Evolutionary conservation across 2,113 vertebrate species (phyloP).

Genomic region (Gymnogyps californianus): DNA sequence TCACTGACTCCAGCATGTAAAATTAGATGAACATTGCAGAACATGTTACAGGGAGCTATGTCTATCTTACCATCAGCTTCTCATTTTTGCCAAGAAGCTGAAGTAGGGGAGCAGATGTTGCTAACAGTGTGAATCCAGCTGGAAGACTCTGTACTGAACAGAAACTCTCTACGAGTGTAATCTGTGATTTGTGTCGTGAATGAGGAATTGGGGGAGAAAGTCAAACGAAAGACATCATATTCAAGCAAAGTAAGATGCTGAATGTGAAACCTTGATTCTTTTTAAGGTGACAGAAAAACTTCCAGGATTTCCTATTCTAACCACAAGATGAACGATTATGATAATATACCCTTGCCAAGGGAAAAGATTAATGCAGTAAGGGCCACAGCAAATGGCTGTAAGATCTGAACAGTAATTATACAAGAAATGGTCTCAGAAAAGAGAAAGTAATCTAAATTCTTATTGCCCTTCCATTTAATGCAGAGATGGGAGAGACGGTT

Average conservation of each 20-base stretch:
- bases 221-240: not conserved
- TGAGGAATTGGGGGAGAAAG: not conserved
- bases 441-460: not conserved
- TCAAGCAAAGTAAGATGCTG: not conserved
- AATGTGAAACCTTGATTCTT: not conserved
- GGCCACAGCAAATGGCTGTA: not conserved
- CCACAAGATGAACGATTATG: not conserved
- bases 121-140: not conserved
- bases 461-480: not conserved
- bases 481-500: not conserved
- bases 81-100: conserved; percentile 25
- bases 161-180: not conserved
- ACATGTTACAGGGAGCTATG: not conserved
- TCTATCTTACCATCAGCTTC: not conserved
- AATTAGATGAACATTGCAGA: not conserved
- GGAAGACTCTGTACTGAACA: not conserved
- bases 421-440: not conserved
- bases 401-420: not conserved
- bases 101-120: conserved; percentile 18
- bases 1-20: not conserved
- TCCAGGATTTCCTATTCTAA: not conserved
- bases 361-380: conserved; percentile 22
- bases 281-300: not conserved
- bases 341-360: not conserved
- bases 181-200: not conserved